These are phyloP conservation scores for Lutraria lutraria DNA, from an alignment of 2,888 invertebrate species.

Conservation along the genomic window DNA sequence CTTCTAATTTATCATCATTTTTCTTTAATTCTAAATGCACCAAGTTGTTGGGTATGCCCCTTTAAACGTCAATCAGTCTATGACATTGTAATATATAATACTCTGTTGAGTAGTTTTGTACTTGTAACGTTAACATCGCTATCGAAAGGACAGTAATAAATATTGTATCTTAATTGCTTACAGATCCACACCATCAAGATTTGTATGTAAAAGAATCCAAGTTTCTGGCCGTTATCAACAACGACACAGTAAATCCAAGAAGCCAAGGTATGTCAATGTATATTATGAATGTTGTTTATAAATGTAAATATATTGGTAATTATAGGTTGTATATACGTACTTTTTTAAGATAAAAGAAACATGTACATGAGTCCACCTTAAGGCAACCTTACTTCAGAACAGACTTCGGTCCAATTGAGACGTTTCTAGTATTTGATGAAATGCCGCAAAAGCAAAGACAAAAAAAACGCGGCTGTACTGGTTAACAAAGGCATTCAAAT, in stretches of 20 bases:
- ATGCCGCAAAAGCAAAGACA: neutral
- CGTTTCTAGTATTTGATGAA: neutral
- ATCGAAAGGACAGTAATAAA: too few species aligned
- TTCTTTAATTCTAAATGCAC: too few species aligned
- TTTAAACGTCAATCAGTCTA: too few species aligned
- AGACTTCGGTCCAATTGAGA: neutral
- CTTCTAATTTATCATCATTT: too few species aligned
- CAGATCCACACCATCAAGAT: slow-evolving; percentile 89
- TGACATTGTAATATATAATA: too few species aligned
- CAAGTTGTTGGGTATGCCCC: too few species aligned
- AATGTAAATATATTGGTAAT: neutral
- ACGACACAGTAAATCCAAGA: slow-evolving; percentile 88
- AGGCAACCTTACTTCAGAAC: neutral
- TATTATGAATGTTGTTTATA: neutral
- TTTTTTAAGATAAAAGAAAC: too few species aligned
- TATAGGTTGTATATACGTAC: neutral
- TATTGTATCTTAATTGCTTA: neutral
- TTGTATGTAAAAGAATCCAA: slow-evolving; percentile 89
- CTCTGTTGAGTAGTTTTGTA: too few species aligned
- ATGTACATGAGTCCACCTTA: neutral
- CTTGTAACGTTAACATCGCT: too few species aligned
- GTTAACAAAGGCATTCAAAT: neutral
- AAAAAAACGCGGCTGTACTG: too few species aligned
- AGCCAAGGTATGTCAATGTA: slow-evolving; percentile 61
- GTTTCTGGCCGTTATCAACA: slow-evolving; percentile 94